These are phyloP conservation scores for Pegoplata infirma DNA, from an alignment of 2,888 invertebrate species.

Conservation along the genomic window DNA sequence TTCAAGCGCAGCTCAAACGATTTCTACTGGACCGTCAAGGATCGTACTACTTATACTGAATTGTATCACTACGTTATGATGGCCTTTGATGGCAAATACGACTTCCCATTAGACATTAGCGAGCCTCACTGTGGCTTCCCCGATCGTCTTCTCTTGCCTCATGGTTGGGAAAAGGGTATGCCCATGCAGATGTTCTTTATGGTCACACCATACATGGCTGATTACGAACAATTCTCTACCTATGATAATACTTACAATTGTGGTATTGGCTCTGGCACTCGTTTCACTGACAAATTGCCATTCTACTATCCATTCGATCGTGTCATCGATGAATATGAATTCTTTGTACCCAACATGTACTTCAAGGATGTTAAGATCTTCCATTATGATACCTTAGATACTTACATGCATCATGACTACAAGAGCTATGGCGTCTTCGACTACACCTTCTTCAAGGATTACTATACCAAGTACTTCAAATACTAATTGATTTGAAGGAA, in stretches of 20 bases:
- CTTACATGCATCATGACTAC: conserved; percentile 65
- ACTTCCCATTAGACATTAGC: conserved; percentile 76
- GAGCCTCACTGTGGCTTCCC: conserved; percentile 81
- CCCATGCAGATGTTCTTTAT: conserved; percentile 82
- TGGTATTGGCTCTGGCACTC: conserved; percentile 79
- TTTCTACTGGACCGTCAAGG: conserved; percentile 78
- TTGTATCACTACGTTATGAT: conserved; percentile 78
- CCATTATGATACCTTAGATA: conserved; percentile 64
- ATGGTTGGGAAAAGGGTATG: conserved; percentile 81
- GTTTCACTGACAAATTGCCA: conserved; percentile 81
- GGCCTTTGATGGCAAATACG: conserved; percentile 77
- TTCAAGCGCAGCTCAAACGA: conserved; percentile 69
- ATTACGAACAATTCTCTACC: conserved; percentile 73
- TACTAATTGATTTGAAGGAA: not conserved
- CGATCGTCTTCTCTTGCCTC: conserved; percentile 82
- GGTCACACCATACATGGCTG: conserved; percentile 78
- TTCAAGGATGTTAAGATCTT: conserved; percentile 80
- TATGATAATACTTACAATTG: conserved; percentile 78
- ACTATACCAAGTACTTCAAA: conserved; percentile 59
- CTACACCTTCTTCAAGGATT: conserved; percentile 60
- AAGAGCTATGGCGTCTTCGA: conserved; percentile 65
- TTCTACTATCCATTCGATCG: conserved; percentile 87
- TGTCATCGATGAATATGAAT: conserved; percentile 80
- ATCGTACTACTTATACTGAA: conserved; percentile 78
- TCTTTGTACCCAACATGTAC: conserved; percentile 83